Base-by-base conservation (phyloP, 2,797 vertebrate genomes). In the Gymnocypris eckloni region DNA sequence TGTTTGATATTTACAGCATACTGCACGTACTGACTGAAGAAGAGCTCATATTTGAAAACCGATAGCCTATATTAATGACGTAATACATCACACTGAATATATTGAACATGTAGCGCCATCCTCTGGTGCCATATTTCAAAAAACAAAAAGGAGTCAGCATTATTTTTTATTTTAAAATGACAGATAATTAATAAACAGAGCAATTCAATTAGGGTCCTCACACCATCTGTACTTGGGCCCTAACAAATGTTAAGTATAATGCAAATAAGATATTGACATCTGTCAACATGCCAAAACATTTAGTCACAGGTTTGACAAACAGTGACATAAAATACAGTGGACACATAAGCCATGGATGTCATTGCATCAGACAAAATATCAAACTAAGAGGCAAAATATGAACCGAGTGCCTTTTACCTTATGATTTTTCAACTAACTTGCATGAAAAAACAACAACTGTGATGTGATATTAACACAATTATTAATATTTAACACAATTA, bases 41-140 rank as follows among this genome's bases (percentile, higher is more conserved):
- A 0, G 0, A 50, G 3, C 41, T 22, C 4, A 4, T 20, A 16
- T 48, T 48, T 70, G 12, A 70, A 81, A 79, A 66, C 9, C 37
- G 43, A 81, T 67, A 69, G 18, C 52, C 20, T 45, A 16, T 45
- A 16, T 67, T 39, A n/a, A 64, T 7, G n/a, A 45, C 0, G 33
- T 52, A 41, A 39, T n/a, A 18, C 20, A 39, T 54, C 13, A 54
- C 18, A 16, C 2, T 39, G 28, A 37, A 22, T 2, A 45, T 64
- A 33, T 6, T 48, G 15, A 69, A 59, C 43, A 66, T 54, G 33
- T 41, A 71, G 67, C 80, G 66, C 80, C 80, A 81, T 41, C 80
- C 28, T 71, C 80, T 70, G 80, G 80, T 81, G 22, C 41, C 43
- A 10, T 43, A 43, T 43, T 10, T 43, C 43, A 43, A 43, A 43